Base-by-base conservation (phyloP, 1,140 invertebrate species). In the Cecropterus lyciades region DNA sequence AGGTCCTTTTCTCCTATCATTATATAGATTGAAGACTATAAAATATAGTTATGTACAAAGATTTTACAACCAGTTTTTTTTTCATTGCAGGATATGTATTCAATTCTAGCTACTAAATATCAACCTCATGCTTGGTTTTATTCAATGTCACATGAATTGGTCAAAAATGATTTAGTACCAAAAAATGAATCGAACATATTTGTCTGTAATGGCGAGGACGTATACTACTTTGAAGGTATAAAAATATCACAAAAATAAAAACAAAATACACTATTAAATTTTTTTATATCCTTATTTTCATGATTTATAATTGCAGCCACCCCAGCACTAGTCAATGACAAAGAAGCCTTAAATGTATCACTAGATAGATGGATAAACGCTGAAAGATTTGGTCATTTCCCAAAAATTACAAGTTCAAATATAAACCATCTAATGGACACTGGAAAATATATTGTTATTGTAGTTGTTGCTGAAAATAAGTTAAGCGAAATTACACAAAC, bases 331-430 rank as follows among this genome's bases (percentile, higher is more conserved):
- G 71, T 91, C 37, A 92, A 94, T 66, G 89, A 93, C 57, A 89
- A 75, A 53, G 89, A 93, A 49, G 75, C 92, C 64, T 80, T 96
- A 52, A 97, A 97, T 78, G 89, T 91, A 13, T 95, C 95, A 27
- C 89, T 98, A 67, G 94, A 95, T 67, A 94, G 95, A 49, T 99
- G 98, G 98, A 94, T 99, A 15, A 97, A 97, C 80, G 93, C 95
- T 42, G 98, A 99, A 86, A 93, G 98, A 65, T 99, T 99, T 93
- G 94, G 96, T 30, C 95, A 96, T 49, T 99, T 99, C 79, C 96
- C 97, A 8, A 98, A 97, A 94, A 94, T 98, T 7, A 97, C 97
- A 6, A 90, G 95, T 62, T 95, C 96, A 49, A 98, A 98, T 83
- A 95, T 98, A 65, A 94, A 97, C 89, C 95, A 97, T 85, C 84